Percentiles rank a stretch among this genome's conserved stretches.
Conservation (phyloP, 2,888 invertebrate genomes). For the Drosophila aldrichi region DNA sequence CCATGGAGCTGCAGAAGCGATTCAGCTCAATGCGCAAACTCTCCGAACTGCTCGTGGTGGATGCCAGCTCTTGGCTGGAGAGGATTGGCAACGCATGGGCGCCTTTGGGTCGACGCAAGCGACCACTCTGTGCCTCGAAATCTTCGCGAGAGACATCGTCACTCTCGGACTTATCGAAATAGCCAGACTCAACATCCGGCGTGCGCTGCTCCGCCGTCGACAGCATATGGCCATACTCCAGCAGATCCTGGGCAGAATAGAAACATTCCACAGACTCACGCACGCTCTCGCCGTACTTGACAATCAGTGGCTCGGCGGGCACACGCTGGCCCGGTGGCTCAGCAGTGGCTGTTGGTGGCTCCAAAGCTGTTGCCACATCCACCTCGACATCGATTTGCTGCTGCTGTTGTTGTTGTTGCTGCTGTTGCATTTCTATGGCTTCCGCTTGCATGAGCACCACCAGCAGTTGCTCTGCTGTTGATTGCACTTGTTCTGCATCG, state of each 20-base stretch:
- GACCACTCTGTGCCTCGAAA: slow-evolving; percentile 50
- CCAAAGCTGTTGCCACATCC: slow-evolving; percentile 12
- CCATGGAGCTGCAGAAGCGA: slow-evolving; percentile 74
- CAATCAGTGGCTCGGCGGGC: slow-evolving; percentile 3
- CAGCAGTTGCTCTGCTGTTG: slow-evolving; percentile 23
- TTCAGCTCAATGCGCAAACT: slow-evolving; percentile 74
- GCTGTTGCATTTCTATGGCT: slow-evolving; percentile 56
- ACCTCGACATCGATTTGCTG: slow-evolving; percentile 52
- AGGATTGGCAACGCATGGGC: slow-evolving; percentile 1
- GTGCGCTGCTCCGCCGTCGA: slow-evolving; percentile 68
- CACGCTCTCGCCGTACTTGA: slow-evolving; percentile 54
- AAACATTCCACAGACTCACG: slow-evolving; percentile 79
- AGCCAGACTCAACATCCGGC: slow-evolving; percentile 80
- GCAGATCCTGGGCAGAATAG: slow-evolving; percentile 80
- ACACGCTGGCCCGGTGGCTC: neutral
- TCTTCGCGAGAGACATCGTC: slow-evolving; percentile 80
- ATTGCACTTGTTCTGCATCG: slow-evolving; percentile 31
- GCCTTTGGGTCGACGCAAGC: slow-evolving; percentile 9
- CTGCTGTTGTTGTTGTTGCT: slow-evolving; percentile 32
- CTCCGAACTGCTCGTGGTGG: slow-evolving; percentile 62
- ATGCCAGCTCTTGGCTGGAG: slow-evolving; percentile 10
- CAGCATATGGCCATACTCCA: slow-evolving; percentile 75
- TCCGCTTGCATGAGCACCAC: slow-evolving; percentile 49
- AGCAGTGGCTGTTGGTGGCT: neutral
- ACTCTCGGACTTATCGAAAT: slow-evolving; percentile 81